Evolutionary conservation across 2,888 invertebrate genomes (phyloP), one percentile per base, ranked within the genome.

Genomic region (Chloromyia formosa): DNA sequence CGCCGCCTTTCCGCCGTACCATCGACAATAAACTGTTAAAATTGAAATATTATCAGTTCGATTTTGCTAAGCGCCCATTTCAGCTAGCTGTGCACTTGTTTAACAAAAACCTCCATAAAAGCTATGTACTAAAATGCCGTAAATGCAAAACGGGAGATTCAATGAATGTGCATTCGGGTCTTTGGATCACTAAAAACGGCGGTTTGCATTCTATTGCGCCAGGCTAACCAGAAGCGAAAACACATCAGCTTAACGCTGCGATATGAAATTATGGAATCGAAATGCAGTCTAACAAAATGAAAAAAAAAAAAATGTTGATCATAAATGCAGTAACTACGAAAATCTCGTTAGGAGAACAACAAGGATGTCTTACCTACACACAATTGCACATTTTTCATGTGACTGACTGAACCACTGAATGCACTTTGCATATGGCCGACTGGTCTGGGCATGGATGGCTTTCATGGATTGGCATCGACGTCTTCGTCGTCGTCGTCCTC

Each of bases 241-340:
- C 56, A 56, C 22, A 56, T 56, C 56, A 18, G 18, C 53, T 16
- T 16, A 16, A 53, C 4, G 56, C 56, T 1, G 22, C 56, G 20
- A 56, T 56, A 18, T 56, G 56, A 56, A n/a, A 20, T 56, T 56
- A 56, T 56, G 56, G 20, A 56, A 56, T 20, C 56, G 49, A 56
- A 1, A 35, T 35, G 7, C 2, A 10, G 22, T 56, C 20, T 18
- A 22, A 53, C 10, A 53, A 10, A 2, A 16, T 3, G 53, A 53
- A 20, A 56, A 4, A 56, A 22, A 56, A 4, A 18, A 10, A 16
- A 56, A 56, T 18, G 16, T n/a, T n/a, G n/a, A n/a, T 35, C 27
- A 35, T 4, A 35, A 35, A 7, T 35, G 3, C 27, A 35, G 7
- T 35, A 35, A 7, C 2, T 35, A 35, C 27, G 27, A 35, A 35